Base-by-base conservation (phyloP, 2,888 invertebrate genomes). In the Sipha maydis region DNA sequence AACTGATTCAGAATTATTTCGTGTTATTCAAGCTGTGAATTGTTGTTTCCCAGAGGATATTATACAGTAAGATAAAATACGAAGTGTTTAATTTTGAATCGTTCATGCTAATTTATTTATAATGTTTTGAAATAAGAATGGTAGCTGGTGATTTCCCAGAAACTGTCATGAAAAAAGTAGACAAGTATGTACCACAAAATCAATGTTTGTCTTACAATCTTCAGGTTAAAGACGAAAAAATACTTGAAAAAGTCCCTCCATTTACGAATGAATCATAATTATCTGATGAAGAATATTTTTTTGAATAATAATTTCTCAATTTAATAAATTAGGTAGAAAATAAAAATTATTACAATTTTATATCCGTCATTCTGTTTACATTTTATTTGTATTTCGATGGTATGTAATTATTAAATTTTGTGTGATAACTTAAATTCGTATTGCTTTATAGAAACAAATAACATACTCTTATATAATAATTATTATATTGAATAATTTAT, bases 1-100 rank as follows among this genome's bases (percentile, higher is more conserved):
- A 90, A 95, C 95, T 19, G 96, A 95, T 38, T 94, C 96, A 41
- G 94, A 94, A 0, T 92, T 97, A 11, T 94, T 94, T 91, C 96
- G 96, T 92, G 96, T 96, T 91, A 95, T 96, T 89, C 94, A 94
- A 90, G 94, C 95, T 76, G 96, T 97, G 90, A 96, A 96, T 91
- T 95, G 95, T 90, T 96, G 96, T 91, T 97, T 96, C 92, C 96
- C 97, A 21, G 96, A 96, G 91, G 97, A 97, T 93, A 41, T 88
- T 41, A 25, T 88, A 80, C 88, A 88, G 88, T 88, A 73, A 76
- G 88, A 54, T 80, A 77, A 34, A 34, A 69, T 67, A 25, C 34
- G 21, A 21, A 31, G 17, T 17, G 28, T 71, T 28, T 3, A 31
- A 28, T 56, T 61, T 75, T 56, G 9, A 83, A 21, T 79, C 8